These are phyloP conservation scores for Micromys minutus DNA, from an alignment of 2,113 vertebrate species.

Conservation along the genomic window DNA sequence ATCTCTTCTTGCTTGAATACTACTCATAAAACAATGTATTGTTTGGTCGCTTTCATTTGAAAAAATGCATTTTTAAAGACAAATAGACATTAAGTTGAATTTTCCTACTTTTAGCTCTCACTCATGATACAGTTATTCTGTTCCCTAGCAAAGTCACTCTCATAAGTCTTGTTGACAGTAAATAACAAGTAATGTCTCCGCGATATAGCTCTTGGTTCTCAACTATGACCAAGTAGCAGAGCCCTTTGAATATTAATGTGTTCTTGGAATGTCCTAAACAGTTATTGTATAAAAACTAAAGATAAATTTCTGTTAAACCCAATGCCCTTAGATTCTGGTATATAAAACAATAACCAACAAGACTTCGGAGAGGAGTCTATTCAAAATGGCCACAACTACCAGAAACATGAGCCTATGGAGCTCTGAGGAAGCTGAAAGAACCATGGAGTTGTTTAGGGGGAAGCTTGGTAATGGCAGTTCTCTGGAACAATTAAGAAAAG, in stretches of 20 bases:
- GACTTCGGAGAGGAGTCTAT: too few relatives aligned
- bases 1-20: background rate
- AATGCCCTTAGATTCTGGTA: background rate
- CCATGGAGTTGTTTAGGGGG: too few relatives aligned
- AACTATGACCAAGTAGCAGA: background rate
- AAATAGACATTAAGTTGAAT: background rate
- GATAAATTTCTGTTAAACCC: background rate
- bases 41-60: slow-evolving; percentile 30
- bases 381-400: too few relatives aligned
- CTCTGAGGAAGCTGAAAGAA: too few relatives aligned
- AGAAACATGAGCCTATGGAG: too few relatives aligned
- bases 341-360: background rate
- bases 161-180: background rate
- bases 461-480: too few relatives aligned
- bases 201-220: background rate
- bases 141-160: slow-evolving; percentile 12
- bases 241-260: background rate
- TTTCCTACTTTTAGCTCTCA: slow-evolving; percentile 25
- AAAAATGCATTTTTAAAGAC: slow-evolving; percentile 52
- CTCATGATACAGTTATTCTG: slow-evolving; percentile 23
- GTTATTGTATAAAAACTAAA: background rate
- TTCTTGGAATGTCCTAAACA: slow-evolving; percentile 29
- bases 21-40: slow-evolving; percentile 25
- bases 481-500: too few relatives aligned
- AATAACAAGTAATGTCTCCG: slow-evolving; percentile 34